Percentiles rank a stretch among this genome's conserved stretches.
Evolutionary conservation across 1,140 invertebrate species (phyloP).

Genomic region (Drosophila parabipectinata): DNA sequence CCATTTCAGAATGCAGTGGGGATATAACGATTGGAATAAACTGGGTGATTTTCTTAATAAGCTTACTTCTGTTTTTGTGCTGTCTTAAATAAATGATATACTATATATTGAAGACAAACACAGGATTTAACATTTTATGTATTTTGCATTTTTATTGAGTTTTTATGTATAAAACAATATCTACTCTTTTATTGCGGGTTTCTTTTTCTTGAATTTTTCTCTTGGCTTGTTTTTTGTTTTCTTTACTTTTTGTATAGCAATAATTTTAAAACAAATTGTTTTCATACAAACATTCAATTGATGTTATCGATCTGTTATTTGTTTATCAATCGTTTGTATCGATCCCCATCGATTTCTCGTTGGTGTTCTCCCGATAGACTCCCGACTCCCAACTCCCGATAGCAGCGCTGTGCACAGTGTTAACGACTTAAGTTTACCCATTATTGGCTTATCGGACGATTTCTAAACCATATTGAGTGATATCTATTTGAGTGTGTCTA

Average conservation of each 20-base stretch:
- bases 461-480: conserved; percentile 41
- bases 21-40: not conserved
- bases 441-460: conserved; percentile 59
- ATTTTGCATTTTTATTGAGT: conserved; percentile 80
- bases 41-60: not conserved
- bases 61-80: not conserved
- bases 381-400: conserved; percentile 22
- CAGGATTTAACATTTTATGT: conserved; percentile 67
- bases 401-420: conserved; percentile 37
- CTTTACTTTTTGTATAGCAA: conserved; percentile 34
- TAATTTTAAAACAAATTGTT: conserved; percentile 67
- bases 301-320: conserved; percentile 31
- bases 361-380: conserved; percentile 10
- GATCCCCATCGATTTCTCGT: conserved; percentile 14
- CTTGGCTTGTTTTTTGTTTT: conserved; percentile 27
- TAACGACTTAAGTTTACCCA: conserved; percentile 51
- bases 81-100: conserved; percentile 1
- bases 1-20: not conserved
- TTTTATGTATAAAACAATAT: conserved; percentile 82
- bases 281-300: conserved; percentile 56
- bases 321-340: conserved; percentile 36
- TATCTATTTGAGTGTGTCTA: conserved; percentile 48
- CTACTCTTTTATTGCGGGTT: conserved; percentile 53
- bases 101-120: conserved; percentile 5
- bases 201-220: conserved; percentile 24